Percentiles rank a stretch among this genome's conserved stretches.
phyloP scores from a whole-genome alignment of 64 coral and sea anemone species.

The Porites australiensis region DNA sequence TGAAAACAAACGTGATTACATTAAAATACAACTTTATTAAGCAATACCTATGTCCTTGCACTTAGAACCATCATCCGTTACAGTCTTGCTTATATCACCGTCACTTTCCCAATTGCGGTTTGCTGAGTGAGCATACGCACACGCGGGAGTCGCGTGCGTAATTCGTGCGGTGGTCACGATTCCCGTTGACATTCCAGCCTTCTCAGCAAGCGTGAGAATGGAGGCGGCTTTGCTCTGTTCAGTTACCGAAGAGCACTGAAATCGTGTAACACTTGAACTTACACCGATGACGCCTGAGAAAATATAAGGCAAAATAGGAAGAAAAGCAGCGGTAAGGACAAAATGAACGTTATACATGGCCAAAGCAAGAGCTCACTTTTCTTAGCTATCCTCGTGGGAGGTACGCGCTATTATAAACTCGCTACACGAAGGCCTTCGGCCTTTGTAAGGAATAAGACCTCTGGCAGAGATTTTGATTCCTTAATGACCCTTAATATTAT shows the following conservation, averaged over 20 bases:
- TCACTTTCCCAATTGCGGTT: slow-evolving; percentile 80
- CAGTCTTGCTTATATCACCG: not conserved
- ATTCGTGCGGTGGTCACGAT: slow-evolving; percentile 88
- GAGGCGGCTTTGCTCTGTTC: slow-evolving; percentile 62
- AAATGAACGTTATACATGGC: not conserved
- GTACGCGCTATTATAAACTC: too few species aligned
- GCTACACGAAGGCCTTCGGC: too few species aligned
- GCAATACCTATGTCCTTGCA: slow-evolving; percentile 84
- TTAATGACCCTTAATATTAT: too few species aligned
- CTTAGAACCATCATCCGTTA: slow-evolving; percentile 48
- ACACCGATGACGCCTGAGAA: slow-evolving; percentile 74
- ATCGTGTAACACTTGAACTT: slow-evolving; percentile 14
- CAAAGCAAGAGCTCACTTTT: too few species aligned
- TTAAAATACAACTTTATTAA: too few species aligned
- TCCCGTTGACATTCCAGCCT: slow-evolving; percentile 95
- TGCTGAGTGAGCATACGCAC: not conserved
- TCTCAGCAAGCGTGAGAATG: slow-evolving; percentile 56
- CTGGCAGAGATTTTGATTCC: too few species aligned
- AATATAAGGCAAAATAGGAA: not conserved
- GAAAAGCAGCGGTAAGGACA: not conserved
- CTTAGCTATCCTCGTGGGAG: too few species aligned
- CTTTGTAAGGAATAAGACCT: too few species aligned
- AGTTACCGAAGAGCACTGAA: slow-evolving; percentile 55
- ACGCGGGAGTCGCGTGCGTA: too few species aligned
- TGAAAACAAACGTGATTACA: too few species aligned